phyloP scores from a whole-genome alignment of 2,888 invertebrate species.

The Agrochola circellaris region DNA sequence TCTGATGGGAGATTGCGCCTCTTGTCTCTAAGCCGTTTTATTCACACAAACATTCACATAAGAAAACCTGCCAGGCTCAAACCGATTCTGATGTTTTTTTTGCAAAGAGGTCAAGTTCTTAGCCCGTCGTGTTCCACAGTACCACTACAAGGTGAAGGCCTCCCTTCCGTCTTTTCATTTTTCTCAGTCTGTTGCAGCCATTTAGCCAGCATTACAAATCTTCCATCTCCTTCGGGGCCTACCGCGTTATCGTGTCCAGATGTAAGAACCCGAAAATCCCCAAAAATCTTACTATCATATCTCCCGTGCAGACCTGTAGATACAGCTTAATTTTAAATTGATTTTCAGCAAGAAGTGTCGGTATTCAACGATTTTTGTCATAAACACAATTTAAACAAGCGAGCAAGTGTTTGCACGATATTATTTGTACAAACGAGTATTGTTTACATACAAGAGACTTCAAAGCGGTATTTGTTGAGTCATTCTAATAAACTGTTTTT shows the following conservation, averaged over 20 bases:
- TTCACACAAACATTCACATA: background rate
- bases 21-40: constrained; percentile 27
- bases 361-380: constrained; percentile 30
- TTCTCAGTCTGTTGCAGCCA: background rate
- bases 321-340: background rate
- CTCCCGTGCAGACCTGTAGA: background rate
- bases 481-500: constrained; percentile 28
- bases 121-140: background rate
- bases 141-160: background rate
- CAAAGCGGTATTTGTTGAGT: constrained; percentile 49
- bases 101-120: background rate
- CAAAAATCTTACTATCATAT: background rate
- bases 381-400: constrained; percentile 33
- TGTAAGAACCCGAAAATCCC: background rate
- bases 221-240: background rate
- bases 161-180: no score
- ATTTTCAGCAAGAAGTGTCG: background rate
- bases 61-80: background rate
- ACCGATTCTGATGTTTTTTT: background rate
- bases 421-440: constrained; percentile 48
- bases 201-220: background rate
- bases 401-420: constrained; percentile 23
- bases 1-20: constrained; percentile 27
- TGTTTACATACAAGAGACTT: constrained; percentile 44
- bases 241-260: background rate